A percentile compares a stretch with the other conserved stretches of the same genome.
These are phyloP conservation scores for Oxytorus armatus DNA, from an alignment of 2,888 invertebrate species.

Conservation along the genomic window DNA sequence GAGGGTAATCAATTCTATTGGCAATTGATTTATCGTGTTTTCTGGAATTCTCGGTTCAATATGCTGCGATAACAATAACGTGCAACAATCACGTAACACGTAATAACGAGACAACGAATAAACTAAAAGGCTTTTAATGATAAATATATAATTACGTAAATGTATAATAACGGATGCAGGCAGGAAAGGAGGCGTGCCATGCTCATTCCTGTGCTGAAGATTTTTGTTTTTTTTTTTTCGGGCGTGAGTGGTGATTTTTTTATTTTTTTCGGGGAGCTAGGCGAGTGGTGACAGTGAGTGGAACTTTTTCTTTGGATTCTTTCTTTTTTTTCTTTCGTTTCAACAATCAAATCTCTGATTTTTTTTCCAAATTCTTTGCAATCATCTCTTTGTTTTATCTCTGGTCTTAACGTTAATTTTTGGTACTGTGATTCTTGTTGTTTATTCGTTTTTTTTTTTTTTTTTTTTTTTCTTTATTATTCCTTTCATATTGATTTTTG, in stretches of 20 bases:
- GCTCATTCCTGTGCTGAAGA: constrained; percentile 82
- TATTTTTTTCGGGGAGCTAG: constrained; percentile 71
- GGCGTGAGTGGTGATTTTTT: constrained; percentile 73
- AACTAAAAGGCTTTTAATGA: constrained; percentile 68
- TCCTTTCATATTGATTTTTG: constrained; percentile 66
- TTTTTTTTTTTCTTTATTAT: constrained; percentile 66
- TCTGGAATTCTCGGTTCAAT: constrained; percentile 51
- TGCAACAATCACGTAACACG: constrained; percentile 79
- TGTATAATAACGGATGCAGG: constrained; percentile 65
- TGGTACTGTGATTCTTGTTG: constrained; percentile 51
- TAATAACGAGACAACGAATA: constrained; percentile 70
- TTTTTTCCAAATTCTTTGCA: constrained; percentile 26
- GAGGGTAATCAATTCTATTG: too few relatives aligned
- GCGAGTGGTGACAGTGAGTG: constrained; percentile 80
- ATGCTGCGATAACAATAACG: constrained; percentile 73
- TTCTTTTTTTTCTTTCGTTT: constrained; percentile 40
- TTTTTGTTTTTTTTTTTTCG: constrained; percentile 68
- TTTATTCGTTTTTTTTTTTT: constrained; percentile 44
- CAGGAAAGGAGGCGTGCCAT: constrained; percentile 78
- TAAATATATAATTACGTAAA: constrained; percentile 54
- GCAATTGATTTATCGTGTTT: background rate
- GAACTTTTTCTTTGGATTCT: constrained; percentile 71
- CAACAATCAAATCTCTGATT: constrained; percentile 43
- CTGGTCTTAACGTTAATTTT: constrained; percentile 40
- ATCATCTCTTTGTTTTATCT: constrained; percentile 19